phyloP scores from a whole-genome alignment of 2,797 vertebrate genomes.

The Danionella dracula region DNA sequence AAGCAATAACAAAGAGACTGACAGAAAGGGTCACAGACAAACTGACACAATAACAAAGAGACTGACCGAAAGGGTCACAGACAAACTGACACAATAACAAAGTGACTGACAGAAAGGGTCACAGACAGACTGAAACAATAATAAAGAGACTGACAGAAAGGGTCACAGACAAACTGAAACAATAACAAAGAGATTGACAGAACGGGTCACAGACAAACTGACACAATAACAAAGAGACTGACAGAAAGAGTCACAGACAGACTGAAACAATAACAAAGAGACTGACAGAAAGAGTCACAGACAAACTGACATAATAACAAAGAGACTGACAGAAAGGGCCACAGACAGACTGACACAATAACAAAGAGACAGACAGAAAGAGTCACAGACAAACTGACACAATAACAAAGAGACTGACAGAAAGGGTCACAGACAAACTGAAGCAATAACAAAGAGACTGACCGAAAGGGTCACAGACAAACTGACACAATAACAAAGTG shows the following conservation, averaged over 20 bases:
- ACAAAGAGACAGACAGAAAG: too few relatives aligned
- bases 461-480: background rate
- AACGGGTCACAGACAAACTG: too few relatives aligned
- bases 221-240: background rate
- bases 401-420: background rate
- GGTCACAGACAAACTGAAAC: background rate
- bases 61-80: background rate
- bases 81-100: background rate
- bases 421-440: too few relatives aligned
- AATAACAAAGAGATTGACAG: background rate
- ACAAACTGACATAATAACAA: background rate
- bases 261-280: too few relatives aligned
- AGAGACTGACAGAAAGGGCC: background rate
- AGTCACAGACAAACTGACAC: too few relatives aligned
- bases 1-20: background rate
- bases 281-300: background rate
- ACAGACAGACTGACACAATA: too few relatives aligned
- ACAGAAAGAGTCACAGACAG: too few relatives aligned
- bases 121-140: too few relatives aligned
- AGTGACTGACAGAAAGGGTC: background rate
- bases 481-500: background rate
- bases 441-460: too few relatives aligned
- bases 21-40: background rate
- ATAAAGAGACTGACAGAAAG: background rate
- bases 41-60: background rate